Evolutionary conservation across 2,113 vertebrate genomes (phyloP), one percentile per base, ranked within the genome.

Genomic region (Isichthys henryi): DNA sequence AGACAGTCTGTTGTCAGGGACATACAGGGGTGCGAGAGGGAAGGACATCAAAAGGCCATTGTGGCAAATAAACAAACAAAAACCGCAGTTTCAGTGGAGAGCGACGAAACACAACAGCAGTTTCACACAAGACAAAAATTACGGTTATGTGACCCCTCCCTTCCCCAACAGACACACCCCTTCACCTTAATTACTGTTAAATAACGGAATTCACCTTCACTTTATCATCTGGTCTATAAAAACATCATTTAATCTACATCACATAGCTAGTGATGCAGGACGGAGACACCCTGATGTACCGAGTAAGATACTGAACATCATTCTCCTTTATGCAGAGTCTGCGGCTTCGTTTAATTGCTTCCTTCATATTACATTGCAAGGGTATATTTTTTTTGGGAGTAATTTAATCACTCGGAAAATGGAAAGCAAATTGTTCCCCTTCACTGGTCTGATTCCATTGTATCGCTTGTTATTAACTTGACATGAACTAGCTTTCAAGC

Each of bases 361-460:
- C 74, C 74, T 43, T 80, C 74, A 80, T 80, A 80, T 80, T 80
- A 39, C 74, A 80, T 43, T 39, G 31, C 35, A 43, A 80, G 74
- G 13, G 74, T 80, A 80, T 35, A 43, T 80, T 80, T 80, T 80
- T 77, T 80, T 80, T 80, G 74, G 31, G 35, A 80, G 35, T 80
- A 80, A 80, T 80, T 80, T 80, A 80, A 80, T 80, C 74, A 80
- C 74, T 80, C 74, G 35, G 74, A 80, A 80, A 80, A 80, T 80
- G 74, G 74, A 80, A 80, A 80, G 31, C 74, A 80, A 80, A 80
- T 80, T 17, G 74, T 80, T 80, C 74, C 74, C 74, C 74, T 80
- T 80, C 74, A 80, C 31, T 80, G 74, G 39, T 80, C 31, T 80
- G 74, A 80, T 80, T 80, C 74, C 6, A 15, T 43, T 39, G 74